These are phyloP conservation scores for Thecocarcelia acutangulata DNA, from an alignment of 2,888 invertebrate genomes.

Conservation along the genomic window DNA sequence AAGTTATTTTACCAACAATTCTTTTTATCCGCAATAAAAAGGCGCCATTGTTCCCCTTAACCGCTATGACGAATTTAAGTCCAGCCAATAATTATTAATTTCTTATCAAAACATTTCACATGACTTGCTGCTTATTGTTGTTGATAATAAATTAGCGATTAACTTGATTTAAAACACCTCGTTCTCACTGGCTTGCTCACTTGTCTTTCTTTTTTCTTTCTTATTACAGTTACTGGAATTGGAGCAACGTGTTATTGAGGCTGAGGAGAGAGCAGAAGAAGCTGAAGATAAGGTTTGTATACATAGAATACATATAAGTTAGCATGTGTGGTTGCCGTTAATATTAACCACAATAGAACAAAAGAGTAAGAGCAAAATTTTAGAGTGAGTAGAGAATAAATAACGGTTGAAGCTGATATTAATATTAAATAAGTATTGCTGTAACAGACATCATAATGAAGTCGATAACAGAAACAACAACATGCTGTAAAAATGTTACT, in stretches of 20 bases:
- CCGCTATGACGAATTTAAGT: neutral
- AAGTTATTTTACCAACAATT: neutral
- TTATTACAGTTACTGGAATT: conserved; percentile 92
- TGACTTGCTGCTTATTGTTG: conserved; percentile 26
- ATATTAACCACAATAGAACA: conserved; percentile 1
- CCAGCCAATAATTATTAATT: conserved; percentile 20
- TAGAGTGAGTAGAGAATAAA: neutral
- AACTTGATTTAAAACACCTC: conserved; percentile 32
- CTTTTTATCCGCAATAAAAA: neutral
- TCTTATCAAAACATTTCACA: conserved; percentile 54
- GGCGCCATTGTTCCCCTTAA: neutral
- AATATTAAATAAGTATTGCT: too few species aligned
- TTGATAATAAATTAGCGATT: conserved; percentile 44
- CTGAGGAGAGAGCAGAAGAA: conserved; percentile 95
- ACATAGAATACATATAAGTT: neutral
- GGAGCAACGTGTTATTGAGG: conserved; percentile 95
- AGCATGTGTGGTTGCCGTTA: neutral
- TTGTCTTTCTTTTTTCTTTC: conserved; percentile 15
- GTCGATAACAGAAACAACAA: neutral
- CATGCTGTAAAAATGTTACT: too few species aligned
- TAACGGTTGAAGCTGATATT: neutral
- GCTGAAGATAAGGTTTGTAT: conserved; percentile 95
- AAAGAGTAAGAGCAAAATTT: neutral
- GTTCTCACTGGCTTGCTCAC: neutral
- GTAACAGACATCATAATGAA: conserved; percentile 19